Base-by-base conservation (phyloP, 2,797 vertebrate genomes). In the Apogon hyalosoma region DNA sequence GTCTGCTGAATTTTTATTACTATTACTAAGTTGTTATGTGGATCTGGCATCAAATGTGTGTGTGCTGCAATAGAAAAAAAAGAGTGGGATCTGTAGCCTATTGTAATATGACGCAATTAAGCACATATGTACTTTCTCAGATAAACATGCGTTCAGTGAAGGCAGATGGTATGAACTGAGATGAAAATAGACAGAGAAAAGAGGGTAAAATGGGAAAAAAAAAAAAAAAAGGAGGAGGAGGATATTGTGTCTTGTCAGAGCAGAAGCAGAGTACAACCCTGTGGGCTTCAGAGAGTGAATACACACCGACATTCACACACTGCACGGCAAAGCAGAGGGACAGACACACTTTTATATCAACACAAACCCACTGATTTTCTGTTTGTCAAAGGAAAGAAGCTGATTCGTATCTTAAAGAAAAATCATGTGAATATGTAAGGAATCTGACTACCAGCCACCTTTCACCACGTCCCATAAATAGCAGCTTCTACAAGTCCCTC, bases 231-330 rank as follows among this genome's bases (percentile, higher is more conserved):
- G 21, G 21, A 24, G 21, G 5, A 42, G 6, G n/a, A 60, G 45
- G 7, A 48, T 74, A 47, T 70, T 80, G 73, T 77, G 55, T 77
- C 46, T 78, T 72, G 11, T 67, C 10, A 39, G 49, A 74, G 5
- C 36, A 58, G 62, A 76, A 79, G 55, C 45, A 77, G 38, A 82
- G 72, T 74, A 87, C 69, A 77, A 61, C 48, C 73, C 80, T 57
- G 65, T 68, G 78, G 82, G 81, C 81, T 62, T 80, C 46, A 67
- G 3, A 33, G 24, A 51, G 16, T 0, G 1, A 2, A 15, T 21
- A 40, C 58, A 28, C 36, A 68, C 39, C 57, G 40, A 36, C 14
- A 24, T 2, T 21, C 10, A 42, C 45, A 66, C 58, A 21, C 14
- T 7, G 7, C 24, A 51, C 10, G 65, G 16, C 39, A 59, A 14